Evolutionary conservation across 1,140 invertebrate genomes (phyloP), one percentile per base, ranked within the genome.

Genomic region (Harpegnathos saltator): DNA sequence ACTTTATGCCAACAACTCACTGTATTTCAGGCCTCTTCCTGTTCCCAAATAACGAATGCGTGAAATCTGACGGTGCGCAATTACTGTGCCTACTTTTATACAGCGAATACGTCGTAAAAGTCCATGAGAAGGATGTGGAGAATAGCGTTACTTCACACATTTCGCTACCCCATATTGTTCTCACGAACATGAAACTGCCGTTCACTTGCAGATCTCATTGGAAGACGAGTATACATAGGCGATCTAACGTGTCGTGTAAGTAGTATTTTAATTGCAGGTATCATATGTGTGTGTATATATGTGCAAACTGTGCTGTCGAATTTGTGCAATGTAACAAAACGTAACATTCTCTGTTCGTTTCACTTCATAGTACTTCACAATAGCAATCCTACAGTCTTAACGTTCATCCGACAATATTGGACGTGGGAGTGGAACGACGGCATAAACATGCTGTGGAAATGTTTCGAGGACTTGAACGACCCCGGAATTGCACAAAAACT

Each of bases 1-100:
- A 29, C 9, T 56, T 61, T 74, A 9, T 33, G 29, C 29, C 66
- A 12, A 12, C 5, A 56, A 74, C 63, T n/a, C 66, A 65, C 56
- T 83, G 22, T 61, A 80, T 85, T 75, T 86, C 75, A 95, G 95
- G 94, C 59, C 77, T 96, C 38, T 95, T 96, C 89, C 83, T 95
- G 62, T 96, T 95, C 92, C 94, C 93, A 73, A 94, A 94, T 48
- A 95, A 96, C 68, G 94, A 95, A 85, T 90, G 91, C 58, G 82
- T 95, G 24, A 94, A 93, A 85, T 86, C 90, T 14, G 95, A 95
- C 89, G 93, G 89, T 1, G 90, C 93, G 15, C 92, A 94, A 52
- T 85, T 96, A 17, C 81, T 95, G 4, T 94, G 93, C 86, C 77
- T 95, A 0, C 85, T 95, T 69, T 84, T 95, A 24, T 95, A 94